phyloP scores from a whole-genome alignment of 2,888 invertebrate species.

The Epiblema foenella region DNA sequence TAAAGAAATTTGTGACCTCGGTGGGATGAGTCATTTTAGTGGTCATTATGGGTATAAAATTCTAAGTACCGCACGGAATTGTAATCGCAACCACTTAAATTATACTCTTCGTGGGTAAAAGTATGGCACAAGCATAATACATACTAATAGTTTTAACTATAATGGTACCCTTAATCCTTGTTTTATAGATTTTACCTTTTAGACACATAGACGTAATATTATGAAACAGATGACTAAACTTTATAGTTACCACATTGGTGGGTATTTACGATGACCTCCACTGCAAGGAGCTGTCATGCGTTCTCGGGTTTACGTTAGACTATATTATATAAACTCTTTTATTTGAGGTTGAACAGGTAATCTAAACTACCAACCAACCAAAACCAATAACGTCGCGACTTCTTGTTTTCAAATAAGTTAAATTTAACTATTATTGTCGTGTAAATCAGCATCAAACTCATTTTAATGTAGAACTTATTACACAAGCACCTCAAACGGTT shows the following conservation, averaged over 20 bases:
- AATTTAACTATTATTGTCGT: not conserved
- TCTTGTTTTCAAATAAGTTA: not conserved
- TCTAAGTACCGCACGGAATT: constrained; percentile 32
- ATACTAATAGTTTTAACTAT: not conserved
- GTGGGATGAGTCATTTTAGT: constrained; percentile 74
- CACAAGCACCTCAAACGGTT: constrained; percentile 24
- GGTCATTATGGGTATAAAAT: constrained; percentile 74
- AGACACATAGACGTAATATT: too few species aligned
- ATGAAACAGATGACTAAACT: too few species aligned
- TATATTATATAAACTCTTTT: too few species aligned
- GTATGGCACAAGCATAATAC: not conserved
- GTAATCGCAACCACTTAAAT: constrained; percentile 18
- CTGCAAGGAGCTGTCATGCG: too few species aligned
- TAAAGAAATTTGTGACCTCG: constrained; percentile 72
- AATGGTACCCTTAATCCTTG: not conserved
- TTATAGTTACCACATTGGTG: too few species aligned
- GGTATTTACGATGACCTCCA: too few species aligned
- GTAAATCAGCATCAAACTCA: not conserved
- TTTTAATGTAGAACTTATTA: not conserved
- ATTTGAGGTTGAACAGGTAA: not conserved
- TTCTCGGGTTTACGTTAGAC: too few species aligned
- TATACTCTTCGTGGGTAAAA: not conserved
- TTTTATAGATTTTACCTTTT: not conserved
- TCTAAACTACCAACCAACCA: not conserved
- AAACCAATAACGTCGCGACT: not conserved